Evolutionary conservation across 2,797 vertebrate species (phyloP).

Genomic region (Coccyzus lansbergi): DNA sequence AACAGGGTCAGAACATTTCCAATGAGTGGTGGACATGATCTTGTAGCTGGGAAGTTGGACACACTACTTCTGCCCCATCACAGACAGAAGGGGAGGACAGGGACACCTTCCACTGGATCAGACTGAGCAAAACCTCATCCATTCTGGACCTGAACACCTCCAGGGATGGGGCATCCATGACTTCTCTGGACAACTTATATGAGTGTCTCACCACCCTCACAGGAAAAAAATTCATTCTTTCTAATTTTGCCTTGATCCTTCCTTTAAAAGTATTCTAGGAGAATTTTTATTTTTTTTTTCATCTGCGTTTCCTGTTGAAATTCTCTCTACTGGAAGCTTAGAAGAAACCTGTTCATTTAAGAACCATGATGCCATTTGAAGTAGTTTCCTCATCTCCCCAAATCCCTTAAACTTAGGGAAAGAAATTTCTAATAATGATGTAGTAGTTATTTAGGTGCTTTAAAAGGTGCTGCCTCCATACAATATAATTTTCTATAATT

Average conservation of each 20-base stretch:
- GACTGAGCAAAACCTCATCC: too few relatives aligned
- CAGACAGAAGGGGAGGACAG: neutral
- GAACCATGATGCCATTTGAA: neutral
- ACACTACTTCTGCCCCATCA: neutral
- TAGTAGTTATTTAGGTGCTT: neutral
- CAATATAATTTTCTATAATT: neutral
- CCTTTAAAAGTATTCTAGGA: neutral
- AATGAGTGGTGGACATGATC: neutral
- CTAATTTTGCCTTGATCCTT: neutral
- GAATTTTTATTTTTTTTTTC: accelerated
- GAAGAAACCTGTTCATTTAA: neutral
- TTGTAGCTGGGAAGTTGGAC: neutral
- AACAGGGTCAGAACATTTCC: neutral
- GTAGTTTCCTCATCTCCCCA: neutral
- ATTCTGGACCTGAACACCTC: too few relatives aligned
- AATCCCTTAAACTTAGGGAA: neutral
- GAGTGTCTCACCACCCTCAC: too few relatives aligned
- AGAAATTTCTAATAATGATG: neutral
- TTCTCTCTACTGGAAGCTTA: neutral
- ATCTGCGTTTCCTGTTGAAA: neutral
- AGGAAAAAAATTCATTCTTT: too few relatives aligned
- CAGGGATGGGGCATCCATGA: too few relatives aligned
- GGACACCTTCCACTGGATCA: too few relatives aligned
- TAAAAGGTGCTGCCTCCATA: neutral
- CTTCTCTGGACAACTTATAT: too few relatives aligned